These are phyloP conservation scores for Hirtodrosophila alboralis DNA, from an alignment of 2,888 invertebrate genomes.

Conservation along the genomic window DNA sequence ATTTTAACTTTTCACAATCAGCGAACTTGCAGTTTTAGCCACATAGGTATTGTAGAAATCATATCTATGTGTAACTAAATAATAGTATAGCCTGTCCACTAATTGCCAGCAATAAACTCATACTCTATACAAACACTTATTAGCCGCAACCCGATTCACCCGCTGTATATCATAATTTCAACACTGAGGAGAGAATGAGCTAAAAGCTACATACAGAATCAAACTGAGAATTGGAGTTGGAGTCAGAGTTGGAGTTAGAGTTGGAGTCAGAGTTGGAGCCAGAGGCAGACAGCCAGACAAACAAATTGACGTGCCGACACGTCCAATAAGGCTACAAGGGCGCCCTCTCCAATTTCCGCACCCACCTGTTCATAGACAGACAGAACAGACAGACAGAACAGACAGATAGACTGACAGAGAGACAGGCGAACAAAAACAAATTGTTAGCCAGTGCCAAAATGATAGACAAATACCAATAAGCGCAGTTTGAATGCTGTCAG, in stretches of 20 bases:
- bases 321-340: conserved; percentile 38
- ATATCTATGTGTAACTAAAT: conserved; percentile 19
- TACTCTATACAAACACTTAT: conserved; percentile 48
- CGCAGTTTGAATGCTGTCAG: not conserved
- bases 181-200: conserved; percentile 30
- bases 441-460: conserved; percentile 69
- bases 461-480: conserved; percentile 74
- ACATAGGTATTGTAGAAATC: no score
- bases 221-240: conserved; percentile 3
- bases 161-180: conserved; percentile 72
- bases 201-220: conserved; percentile 1
- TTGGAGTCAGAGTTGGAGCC: not conserved
- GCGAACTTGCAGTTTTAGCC: conserved; percentile 3
- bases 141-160: conserved; percentile 43
- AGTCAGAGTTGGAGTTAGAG: conserved; percentile 2
- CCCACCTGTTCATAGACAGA: conserved; percentile 28
- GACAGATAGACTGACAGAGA: conserved; percentile 15
- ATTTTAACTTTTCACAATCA: conserved; percentile 24
- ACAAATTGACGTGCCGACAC: conserved; percentile 80
- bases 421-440: conserved; percentile 54
- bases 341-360: not conserved
- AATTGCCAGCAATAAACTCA: conserved; percentile 59
- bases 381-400: conserved; percentile 27
- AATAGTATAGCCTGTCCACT: conserved; percentile 27
- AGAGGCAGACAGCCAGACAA: conserved; percentile 49